Percentiles rank a stretch among this genome's conserved stretches.
Evolutionary conservation across 2,113 vertebrate species (phyloP).

Genomic region (Pseudopodoces humilis): DNA sequence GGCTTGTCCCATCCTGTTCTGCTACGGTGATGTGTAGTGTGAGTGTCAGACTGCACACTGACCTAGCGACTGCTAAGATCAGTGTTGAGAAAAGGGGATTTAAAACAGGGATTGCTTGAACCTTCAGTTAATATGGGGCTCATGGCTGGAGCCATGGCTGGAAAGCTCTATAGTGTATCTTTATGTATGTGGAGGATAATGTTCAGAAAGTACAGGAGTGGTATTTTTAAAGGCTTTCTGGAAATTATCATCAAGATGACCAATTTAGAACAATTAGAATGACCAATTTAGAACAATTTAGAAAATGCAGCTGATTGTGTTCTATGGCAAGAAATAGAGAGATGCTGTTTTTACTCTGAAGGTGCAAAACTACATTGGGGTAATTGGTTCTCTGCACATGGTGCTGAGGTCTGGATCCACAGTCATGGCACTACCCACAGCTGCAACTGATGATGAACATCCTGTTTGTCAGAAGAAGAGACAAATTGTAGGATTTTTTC

Average conservation of each 20-base stretch:
- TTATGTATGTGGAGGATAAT: accelerated
- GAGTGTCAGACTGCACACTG: background rate
- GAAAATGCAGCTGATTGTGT: background rate
- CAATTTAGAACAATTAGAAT: no score
- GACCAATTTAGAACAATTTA: no score
- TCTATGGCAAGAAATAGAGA: background rate
- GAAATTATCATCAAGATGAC: background rate
- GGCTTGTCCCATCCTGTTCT: background rate
- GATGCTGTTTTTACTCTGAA: background rate
- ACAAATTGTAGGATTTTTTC: background rate
- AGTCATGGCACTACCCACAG: background rate
- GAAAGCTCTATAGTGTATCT: accelerated
- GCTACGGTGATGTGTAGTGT: accelerated
- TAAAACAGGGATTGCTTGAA: background rate
- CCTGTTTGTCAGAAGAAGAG: background rate
- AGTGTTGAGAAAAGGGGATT: background rate
- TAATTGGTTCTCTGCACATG: background rate
- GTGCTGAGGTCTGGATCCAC: background rate
- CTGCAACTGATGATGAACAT: background rate
- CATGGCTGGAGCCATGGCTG: background rate
- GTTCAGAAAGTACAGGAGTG: background rate
- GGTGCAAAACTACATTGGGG: background rate
- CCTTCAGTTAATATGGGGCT: background rate
- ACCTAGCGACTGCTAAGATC: background rate
- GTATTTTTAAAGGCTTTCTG: background rate